Percentiles rank a stretch among this genome's conserved stretches.
phyloP scores from a whole-genome alignment of 1,140 invertebrate species.

The Drosophila kohkoa region DNA sequence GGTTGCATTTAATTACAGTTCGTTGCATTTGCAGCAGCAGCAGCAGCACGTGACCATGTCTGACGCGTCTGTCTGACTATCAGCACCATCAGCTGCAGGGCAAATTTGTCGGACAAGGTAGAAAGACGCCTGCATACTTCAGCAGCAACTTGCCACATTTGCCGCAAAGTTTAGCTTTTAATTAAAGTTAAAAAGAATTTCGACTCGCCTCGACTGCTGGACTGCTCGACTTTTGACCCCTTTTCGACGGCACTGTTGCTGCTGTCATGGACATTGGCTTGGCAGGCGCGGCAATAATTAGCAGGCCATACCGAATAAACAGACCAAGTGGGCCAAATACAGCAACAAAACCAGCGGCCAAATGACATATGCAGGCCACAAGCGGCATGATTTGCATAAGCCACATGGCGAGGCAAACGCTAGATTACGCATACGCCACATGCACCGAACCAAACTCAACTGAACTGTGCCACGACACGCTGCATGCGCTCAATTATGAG shows the following conservation, averaged over 20 bases:
- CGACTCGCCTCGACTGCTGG: constrained; percentile 24
- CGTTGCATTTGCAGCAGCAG: constrained; percentile 56
- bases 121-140: constrained; percentile 11
- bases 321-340: constrained; percentile 11
- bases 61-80: constrained; percentile 13
- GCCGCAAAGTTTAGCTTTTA: constrained; percentile 63
- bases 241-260: background rate
- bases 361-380: constrained; percentile 31
- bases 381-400: constrained; percentile 47
- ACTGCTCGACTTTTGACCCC: constrained; percentile 7
- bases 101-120: background rate
- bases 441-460: background rate
- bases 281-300: constrained; percentile 33
- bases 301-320: constrained; percentile 20
- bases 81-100: background rate
- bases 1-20: constrained; percentile 82
- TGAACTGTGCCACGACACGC: constrained; percentile 3
- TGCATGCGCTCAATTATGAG: constrained; percentile 30
- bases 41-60: constrained; percentile 48
- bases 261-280: constrained; percentile 7
- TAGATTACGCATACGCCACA: constrained; percentile 49
- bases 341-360: background rate
- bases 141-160: constrained; percentile 13
- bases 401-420: constrained; percentile 16
- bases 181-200: constrained; percentile 75